Evolutionary conservation across 64 coral and sea anemone genomes (phyloP), one percentile per base, ranked within the genome.

Genomic region (Trachythela sp.): DNA sequence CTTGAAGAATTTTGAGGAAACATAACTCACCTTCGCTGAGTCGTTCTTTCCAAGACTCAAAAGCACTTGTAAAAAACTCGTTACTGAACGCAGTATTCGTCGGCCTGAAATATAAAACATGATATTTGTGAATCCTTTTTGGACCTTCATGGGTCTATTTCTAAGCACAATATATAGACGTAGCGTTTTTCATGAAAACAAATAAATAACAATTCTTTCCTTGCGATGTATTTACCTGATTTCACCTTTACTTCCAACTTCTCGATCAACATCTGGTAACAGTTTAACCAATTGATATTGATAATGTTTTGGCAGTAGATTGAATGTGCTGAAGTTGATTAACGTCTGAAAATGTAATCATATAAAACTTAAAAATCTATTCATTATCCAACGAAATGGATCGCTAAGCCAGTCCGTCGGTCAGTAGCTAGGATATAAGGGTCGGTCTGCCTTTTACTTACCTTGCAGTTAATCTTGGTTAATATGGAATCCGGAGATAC

Each of bases 31-130:
- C 75, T 36, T 80, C 75, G 1, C 31, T 80, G 3, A 80, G 33
- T 80, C 75, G 31, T 18, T 80, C 75, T 22, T 39, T 35, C 75
- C 75, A 80, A 34, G 75, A 80, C 30, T 39, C 37, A 80, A 80
- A 80, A 35, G 75, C 75, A 39, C 75, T 80, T 38, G 75, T 80
- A 30, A 80, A 80, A 18, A 80, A 80, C 75, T 80, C 75, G 2
- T 80, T 80, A 39, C 33, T 80, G 75, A 80, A 80, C 33, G 75
- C 75, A 10, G 75, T 80, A 22, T 3, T 80, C 7, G 75, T 80
- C 35, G 75, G 75, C 20, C 75, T 80, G 37, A 37, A 80, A 80
- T n/a, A 20, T 29, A 37, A 17, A 34, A 36, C 15, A 35, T n/a
- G n/a, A n/a, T n/a, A n/a, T n/a, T n/a, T n/a, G n/a, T n/a, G n/a